These are phyloP conservation scores for Hydrolagus affinis DNA, from an alignment of 2,113 vertebrate genomes.

Conservation along the genomic window DNA sequence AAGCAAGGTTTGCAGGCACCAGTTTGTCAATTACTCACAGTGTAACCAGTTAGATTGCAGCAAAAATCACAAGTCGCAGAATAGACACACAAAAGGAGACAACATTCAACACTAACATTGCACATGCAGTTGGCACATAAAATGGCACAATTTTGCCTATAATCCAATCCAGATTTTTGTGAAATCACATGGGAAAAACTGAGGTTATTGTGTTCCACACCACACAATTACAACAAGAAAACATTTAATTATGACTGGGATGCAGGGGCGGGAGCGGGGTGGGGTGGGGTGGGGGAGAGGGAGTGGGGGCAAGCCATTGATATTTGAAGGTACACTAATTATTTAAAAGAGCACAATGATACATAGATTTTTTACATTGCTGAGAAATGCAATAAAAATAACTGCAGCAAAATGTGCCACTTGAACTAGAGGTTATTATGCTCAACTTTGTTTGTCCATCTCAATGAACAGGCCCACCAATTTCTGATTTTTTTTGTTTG, in stretches of 20 bases:
- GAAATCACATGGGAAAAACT: not conserved
- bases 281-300: too few relatives aligned
- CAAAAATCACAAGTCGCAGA: not conserved
- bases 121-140: conserved; percentile 20
- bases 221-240: conserved; percentile 1
- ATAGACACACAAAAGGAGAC: conserved; percentile 17
- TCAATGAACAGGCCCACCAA: not conserved
- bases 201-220: not conserved
- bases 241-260: not conserved
- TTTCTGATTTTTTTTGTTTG: not conserved
- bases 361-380: not conserved
- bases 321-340: not conserved
- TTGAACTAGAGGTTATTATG: not conserved
- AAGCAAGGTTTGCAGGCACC: conserved; percentile 29
- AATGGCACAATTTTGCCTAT: not conserved
- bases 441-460: not conserved
- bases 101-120: not conserved
- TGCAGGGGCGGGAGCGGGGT: too few relatives aligned
- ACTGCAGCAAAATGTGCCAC: not conserved
- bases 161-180: not conserved
- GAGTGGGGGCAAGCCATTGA: not conserved
- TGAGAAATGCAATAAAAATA: not conserved
- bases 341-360: not conserved
- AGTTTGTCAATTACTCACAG: conserved; percentile 29
- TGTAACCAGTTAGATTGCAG: conserved; percentile 27